Base-by-base conservation (phyloP, 2,888 invertebrate species). In the Peribatodes rhomboidaria region DNA sequence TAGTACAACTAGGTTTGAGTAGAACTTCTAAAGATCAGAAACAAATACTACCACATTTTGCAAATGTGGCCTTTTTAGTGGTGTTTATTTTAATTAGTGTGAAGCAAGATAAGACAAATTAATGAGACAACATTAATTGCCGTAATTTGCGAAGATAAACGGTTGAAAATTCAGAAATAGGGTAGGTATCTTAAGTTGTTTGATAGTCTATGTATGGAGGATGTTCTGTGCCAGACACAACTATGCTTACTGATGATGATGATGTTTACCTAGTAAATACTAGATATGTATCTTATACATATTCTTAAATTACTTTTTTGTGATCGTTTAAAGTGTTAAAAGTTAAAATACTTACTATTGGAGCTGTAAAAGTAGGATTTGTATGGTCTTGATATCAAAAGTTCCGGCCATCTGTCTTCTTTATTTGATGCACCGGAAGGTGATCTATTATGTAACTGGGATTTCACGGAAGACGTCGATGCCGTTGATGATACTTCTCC, bases 401-500 rank as follows among this genome's bases (percentile, higher is more conserved):
- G 83, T 84, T 93, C 93, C 76, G 94, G 94, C 94, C 94, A 94
- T 86, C 87, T 92, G 76, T 93, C 92, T 70, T 89, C 90, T 65
- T 73, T 90, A 35, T 81, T 77, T 44, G 92, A 92, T 31, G 89
- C 77, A 67, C 86, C 81, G 35, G 92, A 90, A 35, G 91, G 86
- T 47, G 92, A 89, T 81, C 92, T 83, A 57, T 90, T 90, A 62
- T 88, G 81, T 18, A 86, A 73, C 20, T 80, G 78, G 33, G 87
- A 87, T 78, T 80, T 88, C 39, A 87, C 68, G 41, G 91, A 91
- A 13, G 88, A 76, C 39, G 86, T 85, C 53, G 92, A 89, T 41
- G 91, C 83, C 58, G 86, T 81, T 69, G 90, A 87, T 50, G 90
- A 89, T 47, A 85, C 79, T 67, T 85, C 82, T 61, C 73, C 73